Conservation (phyloP, 2,113 vertebrate genomes). For the Pluvialis apricaria region DNA sequence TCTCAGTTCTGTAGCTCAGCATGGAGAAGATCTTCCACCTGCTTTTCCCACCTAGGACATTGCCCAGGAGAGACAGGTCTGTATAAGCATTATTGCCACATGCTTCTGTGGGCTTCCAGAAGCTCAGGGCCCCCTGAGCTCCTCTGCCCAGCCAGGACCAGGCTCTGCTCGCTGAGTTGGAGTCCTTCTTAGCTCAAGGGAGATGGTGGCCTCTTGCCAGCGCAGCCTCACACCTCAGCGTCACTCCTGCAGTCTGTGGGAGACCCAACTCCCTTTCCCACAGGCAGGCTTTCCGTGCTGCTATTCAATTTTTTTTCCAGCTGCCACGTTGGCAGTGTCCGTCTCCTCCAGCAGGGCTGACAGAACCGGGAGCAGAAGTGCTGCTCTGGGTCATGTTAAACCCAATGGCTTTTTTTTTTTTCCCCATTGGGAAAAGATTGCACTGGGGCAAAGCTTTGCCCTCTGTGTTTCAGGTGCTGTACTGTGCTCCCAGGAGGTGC, state of each 20-base stretch:
- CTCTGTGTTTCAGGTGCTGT: not conserved
- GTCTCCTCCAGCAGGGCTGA: not conserved
- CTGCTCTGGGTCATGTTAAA: not conserved
- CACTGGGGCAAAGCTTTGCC: not conserved
- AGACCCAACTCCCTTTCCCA: not conserved
- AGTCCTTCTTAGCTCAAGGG: not conserved
- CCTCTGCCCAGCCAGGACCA: not conserved
- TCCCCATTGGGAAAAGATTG: not conserved
- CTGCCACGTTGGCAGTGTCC: not conserved
- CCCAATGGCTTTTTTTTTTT: not conserved
- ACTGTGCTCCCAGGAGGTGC: not conserved
- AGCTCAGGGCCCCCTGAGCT: not conserved
- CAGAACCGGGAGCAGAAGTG: not conserved
- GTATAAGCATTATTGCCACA: not conserved
- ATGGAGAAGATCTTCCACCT: not conserved
- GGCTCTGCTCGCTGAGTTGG: not conserved
- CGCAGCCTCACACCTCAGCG: not conserved
- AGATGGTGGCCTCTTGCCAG: not conserved
- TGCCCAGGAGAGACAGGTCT: not conserved
- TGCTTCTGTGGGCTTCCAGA: not conserved
- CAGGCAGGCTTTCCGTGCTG: not conserved
- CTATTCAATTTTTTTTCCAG: not conserved
- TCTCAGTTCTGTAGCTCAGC: not conserved
- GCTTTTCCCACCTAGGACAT: not conserved
- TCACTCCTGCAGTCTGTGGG: not conserved